Percentiles rank a stretch among this genome's conserved stretches.
Conservation (phyloP, 2,888 invertebrate species). For the Bombylius major region DNA sequence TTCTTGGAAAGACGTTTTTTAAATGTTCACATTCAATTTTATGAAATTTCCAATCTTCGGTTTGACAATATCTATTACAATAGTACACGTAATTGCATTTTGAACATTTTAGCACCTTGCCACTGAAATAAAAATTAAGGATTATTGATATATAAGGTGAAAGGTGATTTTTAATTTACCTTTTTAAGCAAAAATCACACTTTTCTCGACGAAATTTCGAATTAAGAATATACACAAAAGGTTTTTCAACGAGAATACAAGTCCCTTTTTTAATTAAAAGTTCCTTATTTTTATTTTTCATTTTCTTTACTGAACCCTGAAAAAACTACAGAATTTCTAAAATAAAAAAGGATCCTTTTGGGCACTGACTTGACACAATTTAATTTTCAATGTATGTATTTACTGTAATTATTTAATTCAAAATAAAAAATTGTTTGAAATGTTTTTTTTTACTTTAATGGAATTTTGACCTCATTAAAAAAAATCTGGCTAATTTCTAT, state of each 20-base stretch:
- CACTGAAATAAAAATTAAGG: conserved; percentile 36
- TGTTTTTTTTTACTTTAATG: no score
- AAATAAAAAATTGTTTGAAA: no score
- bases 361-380: no score
- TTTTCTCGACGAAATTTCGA: conserved; percentile 54
- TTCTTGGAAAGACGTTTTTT: conserved; percentile 54
- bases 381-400: no score
- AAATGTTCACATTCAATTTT: conserved; percentile 72
- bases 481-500: no score
- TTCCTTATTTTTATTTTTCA: conserved; percentile 13
- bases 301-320: not conserved
- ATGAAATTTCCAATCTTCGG: conserved; percentile 67
- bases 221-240: conserved; percentile 61
- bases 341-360: no score
- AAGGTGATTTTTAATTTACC: conserved; percentile 36
- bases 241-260: conserved; percentile 55
- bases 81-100: conserved; percentile 73
- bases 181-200: conserved; percentile 65
- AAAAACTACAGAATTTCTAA: no score
- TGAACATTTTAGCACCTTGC: conserved; percentile 64
- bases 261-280: conserved; percentile 48
- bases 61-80: conserved; percentile 70
- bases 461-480: no score
- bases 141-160: not conserved
- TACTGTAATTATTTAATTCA: no score